Evolutionary conservation across 2,797 vertebrate genomes (phyloP).

Genomic region (Alcedo quadribrachys): DNA sequence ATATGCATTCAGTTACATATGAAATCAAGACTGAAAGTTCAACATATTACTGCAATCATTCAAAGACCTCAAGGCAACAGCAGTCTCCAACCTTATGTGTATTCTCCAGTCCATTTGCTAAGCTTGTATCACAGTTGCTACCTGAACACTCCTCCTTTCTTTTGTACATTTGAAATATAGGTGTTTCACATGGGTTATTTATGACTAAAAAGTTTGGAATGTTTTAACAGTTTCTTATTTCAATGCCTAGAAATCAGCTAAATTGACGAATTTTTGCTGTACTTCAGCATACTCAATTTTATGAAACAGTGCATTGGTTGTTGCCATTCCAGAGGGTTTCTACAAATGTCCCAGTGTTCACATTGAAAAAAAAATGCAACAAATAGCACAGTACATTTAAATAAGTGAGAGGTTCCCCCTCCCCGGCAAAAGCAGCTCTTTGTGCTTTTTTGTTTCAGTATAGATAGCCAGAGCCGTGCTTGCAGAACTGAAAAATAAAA

Average conservation of each 20-base stretch:
- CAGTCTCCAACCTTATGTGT: background rate
- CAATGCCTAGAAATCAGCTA: background rate
- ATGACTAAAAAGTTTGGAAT: background rate
- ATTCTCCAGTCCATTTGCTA: background rate
- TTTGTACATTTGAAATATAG: background rate
- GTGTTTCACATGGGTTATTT: background rate
- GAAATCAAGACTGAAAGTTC: conserved; percentile 2
- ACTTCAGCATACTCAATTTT: background rate
- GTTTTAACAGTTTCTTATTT: background rate
- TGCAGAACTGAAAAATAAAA: background rate
- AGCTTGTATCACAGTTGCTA: background rate
- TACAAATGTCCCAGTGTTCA: conserved; percentile 27
- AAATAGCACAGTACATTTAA: conserved; percentile 1
- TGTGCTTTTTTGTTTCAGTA: background rate
- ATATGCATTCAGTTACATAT: background rate
- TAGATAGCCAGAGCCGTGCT: background rate
- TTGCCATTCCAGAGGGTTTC: conserved; percentile 33
- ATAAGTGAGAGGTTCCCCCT: background rate
- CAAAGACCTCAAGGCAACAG: background rate
- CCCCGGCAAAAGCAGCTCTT: conserved; percentile 10
- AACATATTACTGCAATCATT: background rate
- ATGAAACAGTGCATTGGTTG: conserved; percentile 18
- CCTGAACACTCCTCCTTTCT: background rate
- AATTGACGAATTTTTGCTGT: background rate
- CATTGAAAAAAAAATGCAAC: conserved; percentile 5